A percentile compares a stretch with the other conserved stretches of the same genome.
These are phyloP conservation scores for Euschistus heros DNA, from an alignment of 1,140 invertebrate genomes.

Conservation along the genomic window DNA sequence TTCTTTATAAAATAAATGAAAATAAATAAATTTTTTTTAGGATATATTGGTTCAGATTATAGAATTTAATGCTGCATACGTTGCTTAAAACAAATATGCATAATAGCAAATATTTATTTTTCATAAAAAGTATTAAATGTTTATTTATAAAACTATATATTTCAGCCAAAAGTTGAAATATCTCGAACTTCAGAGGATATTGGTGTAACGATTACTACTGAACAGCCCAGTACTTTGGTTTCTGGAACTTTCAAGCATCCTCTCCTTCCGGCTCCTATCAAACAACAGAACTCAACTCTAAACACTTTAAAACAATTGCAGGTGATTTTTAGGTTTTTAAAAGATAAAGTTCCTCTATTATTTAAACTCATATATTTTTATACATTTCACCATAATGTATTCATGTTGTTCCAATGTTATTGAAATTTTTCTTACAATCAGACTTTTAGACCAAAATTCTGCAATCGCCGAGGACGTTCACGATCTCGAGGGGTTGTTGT, in stretches of 20 bases:
- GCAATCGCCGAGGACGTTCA: slow-evolving; percentile 31
- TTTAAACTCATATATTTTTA: background rate
- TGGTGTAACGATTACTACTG: too few species aligned
- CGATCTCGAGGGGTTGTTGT: slow-evolving; percentile 42
- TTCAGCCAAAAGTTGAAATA: too few species aligned
- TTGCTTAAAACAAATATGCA: too few species aligned
- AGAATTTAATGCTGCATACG: too few species aligned
- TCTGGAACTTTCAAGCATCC: slow-evolving; percentile 10
- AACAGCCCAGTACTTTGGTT: background rate
- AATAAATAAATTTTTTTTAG: too few species aligned
- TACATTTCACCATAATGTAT: background rate
- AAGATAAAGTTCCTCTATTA: background rate
- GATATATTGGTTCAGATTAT: too few species aligned
- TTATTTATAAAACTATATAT: too few species aligned
- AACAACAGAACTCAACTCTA: background rate
- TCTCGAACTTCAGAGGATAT: too few species aligned
- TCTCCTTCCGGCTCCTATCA: slow-evolving; percentile 14
- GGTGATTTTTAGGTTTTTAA: background rate
- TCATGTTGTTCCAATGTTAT: slow-evolving; percentile 7
- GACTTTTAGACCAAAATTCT: slow-evolving; percentile 19
- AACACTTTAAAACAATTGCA: slow-evolving; percentile 13
- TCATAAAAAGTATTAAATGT: too few species aligned
- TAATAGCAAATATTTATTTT: too few species aligned
- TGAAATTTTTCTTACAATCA: background rate
- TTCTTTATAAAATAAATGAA: too few species aligned